phyloP scores from a whole-genome alignment of 1,140 invertebrate genomes.

The Drusus annulatus region DNA sequence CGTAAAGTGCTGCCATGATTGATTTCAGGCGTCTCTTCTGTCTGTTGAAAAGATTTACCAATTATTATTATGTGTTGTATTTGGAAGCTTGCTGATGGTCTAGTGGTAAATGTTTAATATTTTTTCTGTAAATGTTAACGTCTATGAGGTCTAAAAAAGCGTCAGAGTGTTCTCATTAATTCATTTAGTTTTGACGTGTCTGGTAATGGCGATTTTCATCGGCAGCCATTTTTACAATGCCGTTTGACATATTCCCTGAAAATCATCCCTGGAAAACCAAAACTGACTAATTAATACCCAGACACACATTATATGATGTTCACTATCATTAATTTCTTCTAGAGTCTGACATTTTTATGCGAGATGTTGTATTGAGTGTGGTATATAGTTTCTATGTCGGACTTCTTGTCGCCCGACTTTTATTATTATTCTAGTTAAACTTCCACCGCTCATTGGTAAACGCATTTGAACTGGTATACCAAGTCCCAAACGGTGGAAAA shows the following conservation, averaged over 20 bases:
- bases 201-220: constrained; percentile 48
- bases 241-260: constrained; percentile 43
- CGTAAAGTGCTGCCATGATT: constrained; percentile 64
- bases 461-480: too few species aligned
- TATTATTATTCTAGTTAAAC: too few species aligned
- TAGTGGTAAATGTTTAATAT: constrained; percentile 61
- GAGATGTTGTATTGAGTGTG: too few species aligned
- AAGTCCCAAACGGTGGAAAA: too few species aligned
- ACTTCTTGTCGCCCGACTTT: too few species aligned
- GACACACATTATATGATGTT: too few species aligned
- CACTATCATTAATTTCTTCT: too few species aligned
- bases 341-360: too few species aligned
- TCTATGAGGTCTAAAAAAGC: constrained; percentile 10
- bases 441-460: too few species aligned
- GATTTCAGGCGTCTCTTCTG: constrained; percentile 64
- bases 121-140: constrained; percentile 11
- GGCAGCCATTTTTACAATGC: constrained; percentile 51
- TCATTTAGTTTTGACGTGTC: constrained; percentile 47
- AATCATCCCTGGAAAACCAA: neutral
- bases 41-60: constrained; percentile 58
- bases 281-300: too few species aligned
- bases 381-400: too few species aligned
- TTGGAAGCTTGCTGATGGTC: constrained; percentile 58
- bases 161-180: constrained; percentile 30
- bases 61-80: constrained; percentile 63